phyloP scores from a whole-genome alignment of 2,888 invertebrate genomes.

The Agriopis aurantiaria region DNA sequence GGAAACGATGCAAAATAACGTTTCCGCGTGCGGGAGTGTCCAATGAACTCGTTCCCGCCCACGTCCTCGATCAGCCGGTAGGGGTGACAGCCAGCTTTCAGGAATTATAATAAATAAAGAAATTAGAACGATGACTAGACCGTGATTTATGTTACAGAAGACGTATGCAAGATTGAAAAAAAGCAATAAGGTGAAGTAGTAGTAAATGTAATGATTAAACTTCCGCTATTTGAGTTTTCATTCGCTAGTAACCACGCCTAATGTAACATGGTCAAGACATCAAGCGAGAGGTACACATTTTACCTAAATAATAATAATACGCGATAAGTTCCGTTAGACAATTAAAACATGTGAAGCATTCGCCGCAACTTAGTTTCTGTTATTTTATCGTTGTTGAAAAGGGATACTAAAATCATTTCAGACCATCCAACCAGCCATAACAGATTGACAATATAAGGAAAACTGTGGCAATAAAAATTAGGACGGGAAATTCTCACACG shows the following conservation, averaged over 20 bases:
- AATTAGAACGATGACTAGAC: slow-evolving; percentile 8
- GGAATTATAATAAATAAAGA: slow-evolving; percentile 28
- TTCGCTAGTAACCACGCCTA: too few species aligned
- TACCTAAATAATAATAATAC: too few species aligned
- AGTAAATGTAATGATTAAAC: too few species aligned
- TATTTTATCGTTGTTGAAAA: not conserved
- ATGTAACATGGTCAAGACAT: too few species aligned
- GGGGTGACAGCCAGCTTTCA: slow-evolving; percentile 45
- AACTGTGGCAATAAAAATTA: slow-evolving; percentile 18
- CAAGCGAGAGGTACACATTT: too few species aligned
- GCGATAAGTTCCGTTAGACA: not conserved
- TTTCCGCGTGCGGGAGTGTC: slow-evolving; percentile 79
- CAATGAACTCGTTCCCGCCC: slow-evolving; percentile 75
- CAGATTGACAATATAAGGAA: slow-evolving; percentile 11
- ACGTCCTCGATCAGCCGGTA: slow-evolving; percentile 51
- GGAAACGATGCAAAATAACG: slow-evolving; percentile 55
- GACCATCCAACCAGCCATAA: slow-evolving; percentile 1
- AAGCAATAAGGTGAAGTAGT: too few species aligned
- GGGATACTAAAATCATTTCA: not conserved
- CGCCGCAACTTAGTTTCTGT: not conserved
- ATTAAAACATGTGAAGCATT: not conserved
- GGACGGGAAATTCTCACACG: slow-evolving; percentile 19
- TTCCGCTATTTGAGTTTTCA: too few species aligned
- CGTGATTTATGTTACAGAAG: not conserved
- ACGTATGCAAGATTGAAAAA: not conserved